Evolutionary conservation across 2,888 invertebrate genomes (phyloP).

Genomic region (Lacanobia wlatinum): DNA sequence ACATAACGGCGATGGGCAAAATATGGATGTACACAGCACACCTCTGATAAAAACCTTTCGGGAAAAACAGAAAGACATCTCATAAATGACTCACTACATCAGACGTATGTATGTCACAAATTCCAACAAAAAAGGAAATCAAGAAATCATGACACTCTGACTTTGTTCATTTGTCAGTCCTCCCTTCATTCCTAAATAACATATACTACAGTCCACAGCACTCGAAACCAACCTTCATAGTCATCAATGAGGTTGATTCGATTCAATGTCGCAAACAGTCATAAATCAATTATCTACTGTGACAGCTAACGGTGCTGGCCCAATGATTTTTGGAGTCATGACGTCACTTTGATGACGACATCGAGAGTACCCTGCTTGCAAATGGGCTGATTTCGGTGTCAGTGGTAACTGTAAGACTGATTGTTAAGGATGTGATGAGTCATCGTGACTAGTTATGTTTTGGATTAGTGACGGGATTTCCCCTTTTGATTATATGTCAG

Average conservation of each 20-base stretch:
- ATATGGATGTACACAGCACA: too few relatives aligned
- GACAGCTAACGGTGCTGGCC: slow-evolving; percentile 62
- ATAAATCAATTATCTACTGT: slow-evolving; percentile 65
- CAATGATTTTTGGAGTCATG: slow-evolving; percentile 58
- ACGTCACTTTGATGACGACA: slow-evolving; percentile 53
- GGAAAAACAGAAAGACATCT: too few relatives aligned
- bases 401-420: slow-evolving; percentile 44
- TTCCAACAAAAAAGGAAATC: not conserved
- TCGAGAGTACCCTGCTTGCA: slow-evolving; percentile 36
- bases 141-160: not conserved
- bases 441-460: slow-evolving; percentile 34
- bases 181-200: not conserved
- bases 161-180: not conserved
- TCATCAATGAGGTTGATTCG: slow-evolving; percentile 53
- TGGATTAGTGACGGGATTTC: slow-evolving; percentile 15
- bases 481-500: slow-evolving; percentile 26
- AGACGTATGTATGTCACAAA: not conserved
- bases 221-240: slow-evolving; percentile 45
- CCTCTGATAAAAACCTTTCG: not conserved
- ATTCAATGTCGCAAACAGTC: slow-evolving; percentile 58
- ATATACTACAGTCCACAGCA: not conserved
- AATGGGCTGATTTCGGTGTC: slow-evolving; percentile 43
- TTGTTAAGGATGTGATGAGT: slow-evolving; percentile 40
- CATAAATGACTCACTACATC: too few relatives aligned
- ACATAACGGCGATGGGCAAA: too few relatives aligned